Conservation (phyloP, 2,888 invertebrate genomes). For the Pandemis cinnamomeana region DNA sequence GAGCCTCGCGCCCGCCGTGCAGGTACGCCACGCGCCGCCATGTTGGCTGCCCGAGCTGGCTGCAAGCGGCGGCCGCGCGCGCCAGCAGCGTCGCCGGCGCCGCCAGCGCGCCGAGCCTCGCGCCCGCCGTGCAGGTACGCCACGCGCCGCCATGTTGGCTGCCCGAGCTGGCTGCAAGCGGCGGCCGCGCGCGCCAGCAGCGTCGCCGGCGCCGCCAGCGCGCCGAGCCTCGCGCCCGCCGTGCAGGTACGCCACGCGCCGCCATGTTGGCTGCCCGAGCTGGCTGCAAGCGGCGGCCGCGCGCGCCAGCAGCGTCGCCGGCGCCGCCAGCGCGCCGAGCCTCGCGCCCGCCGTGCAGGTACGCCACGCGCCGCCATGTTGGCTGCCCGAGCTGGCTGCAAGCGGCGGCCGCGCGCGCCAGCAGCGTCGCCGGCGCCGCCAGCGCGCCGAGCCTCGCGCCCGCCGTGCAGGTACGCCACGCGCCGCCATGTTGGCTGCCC, state of each 20-base stretch:
- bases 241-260: slow-evolving; percentile 59
- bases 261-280: slow-evolving; percentile 53
- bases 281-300: slow-evolving; percentile 61
- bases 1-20: slow-evolving; percentile 64
- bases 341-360: slow-evolving; percentile 71
- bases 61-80: slow-evolving; percentile 54
- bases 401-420: slow-evolving; percentile 52
- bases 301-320: slow-evolving; percentile 61
- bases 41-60: slow-evolving; percentile 62
- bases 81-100: slow-evolving; percentile 62
- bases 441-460: slow-evolving; percentile 60
- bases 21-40: slow-evolving; percentile 53
- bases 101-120: slow-evolving; percentile 59
- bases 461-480: slow-evolving; percentile 63
- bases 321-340: slow-evolving; percentile 58
- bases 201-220: slow-evolving; percentile 63
- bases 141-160: slow-evolving; percentile 46
- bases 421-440: slow-evolving; percentile 65
- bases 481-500: slow-evolving; percentile 53
- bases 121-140: slow-evolving; percentile 68
- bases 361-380: neutral
- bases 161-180: slow-evolving; percentile 60
- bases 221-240: slow-evolving; percentile 61
- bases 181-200: slow-evolving; percentile 57
- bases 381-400: slow-evolving; percentile 65